These are phyloP conservation scores for Chymomyza procnemis DNA, from an alignment of 2,888 invertebrate genomes.

Conservation along the genomic window DNA sequence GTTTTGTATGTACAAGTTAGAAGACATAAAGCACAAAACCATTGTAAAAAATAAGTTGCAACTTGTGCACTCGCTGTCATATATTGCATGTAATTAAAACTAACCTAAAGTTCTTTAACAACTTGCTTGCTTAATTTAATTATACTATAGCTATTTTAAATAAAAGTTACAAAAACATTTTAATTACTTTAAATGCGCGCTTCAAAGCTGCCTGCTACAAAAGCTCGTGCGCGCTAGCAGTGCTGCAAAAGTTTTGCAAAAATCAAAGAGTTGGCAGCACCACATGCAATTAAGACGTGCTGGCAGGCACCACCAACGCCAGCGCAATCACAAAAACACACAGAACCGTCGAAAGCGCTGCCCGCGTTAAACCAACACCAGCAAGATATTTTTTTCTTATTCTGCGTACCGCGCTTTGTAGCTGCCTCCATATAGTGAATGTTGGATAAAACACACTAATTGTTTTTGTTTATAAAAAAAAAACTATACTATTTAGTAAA, in stretches of 20 bases:
- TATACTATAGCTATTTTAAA: too few relatives aligned
- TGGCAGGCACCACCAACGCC: too few relatives aligned
- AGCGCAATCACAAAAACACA: neutral
- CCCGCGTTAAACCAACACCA: neutral
- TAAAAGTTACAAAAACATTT: too few relatives aligned
- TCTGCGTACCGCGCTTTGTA: neutral
- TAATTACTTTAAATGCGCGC: too few relatives aligned
- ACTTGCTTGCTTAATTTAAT: too few relatives aligned
- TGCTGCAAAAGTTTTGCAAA: neutral
- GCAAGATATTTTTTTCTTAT: neutral
- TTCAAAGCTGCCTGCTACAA: too few relatives aligned
- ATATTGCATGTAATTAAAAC: too few relatives aligned
- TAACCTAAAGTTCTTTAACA: too few relatives aligned
- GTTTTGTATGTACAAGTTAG: too few relatives aligned
- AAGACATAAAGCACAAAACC: too few relatives aligned
- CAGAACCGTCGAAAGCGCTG: neutral
- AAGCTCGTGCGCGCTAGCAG: neutral
- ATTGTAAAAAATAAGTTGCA: too few relatives aligned
- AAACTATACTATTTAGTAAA: neutral
- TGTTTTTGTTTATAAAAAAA: neutral
- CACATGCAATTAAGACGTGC: neutral
- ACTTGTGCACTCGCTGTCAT: too few relatives aligned
- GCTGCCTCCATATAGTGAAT: neutral
- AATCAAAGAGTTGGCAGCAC: neutral
- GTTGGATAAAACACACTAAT: neutral